Evolutionary conservation across 2,888 invertebrate genomes (phyloP).

Genomic region (Tiphia femorata): DNA sequence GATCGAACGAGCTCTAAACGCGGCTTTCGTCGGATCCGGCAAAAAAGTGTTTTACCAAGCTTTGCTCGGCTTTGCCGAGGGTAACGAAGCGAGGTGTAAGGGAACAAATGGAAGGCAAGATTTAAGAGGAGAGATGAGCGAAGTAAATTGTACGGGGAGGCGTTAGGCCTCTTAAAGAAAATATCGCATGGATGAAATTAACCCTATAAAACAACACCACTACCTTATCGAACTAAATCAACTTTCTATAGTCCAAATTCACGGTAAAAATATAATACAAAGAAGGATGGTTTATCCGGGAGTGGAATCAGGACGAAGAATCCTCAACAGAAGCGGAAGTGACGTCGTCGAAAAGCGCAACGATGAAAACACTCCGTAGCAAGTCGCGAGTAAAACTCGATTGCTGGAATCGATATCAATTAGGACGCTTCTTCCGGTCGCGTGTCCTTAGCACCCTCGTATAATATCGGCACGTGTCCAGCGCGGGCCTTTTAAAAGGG

Average conservation of each 20-base stretch:
- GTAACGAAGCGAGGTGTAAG: background rate
- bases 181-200: too few species aligned
- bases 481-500: constrained; percentile 46
- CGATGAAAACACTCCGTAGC: background rate
- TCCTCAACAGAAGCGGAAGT: background rate
- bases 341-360: background rate
- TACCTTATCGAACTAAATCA: too few species aligned
- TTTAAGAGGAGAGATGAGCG: background rate
- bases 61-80: too few species aligned
- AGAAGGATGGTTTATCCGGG: background rate
- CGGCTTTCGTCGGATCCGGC: constrained; percentile 13
- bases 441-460: constrained; percentile 58
- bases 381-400: constrained; percentile 19
- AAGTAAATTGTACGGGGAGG: background rate
- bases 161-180: background rate
- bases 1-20: constrained; percentile 42
- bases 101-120: background rate
- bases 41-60: constrained; percentile 1
- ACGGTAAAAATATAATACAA: too few species aligned
- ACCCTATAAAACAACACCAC: too few species aligned
- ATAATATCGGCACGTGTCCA: constrained; percentile 60
- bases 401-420: constrained; percentile 65
- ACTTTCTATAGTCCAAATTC: too few species aligned
- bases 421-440: constrained; percentile 68
- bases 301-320: background rate